Conservation (phyloP, 2,797 vertebrate genomes). For the Arctocebus calabarensis region DNA sequence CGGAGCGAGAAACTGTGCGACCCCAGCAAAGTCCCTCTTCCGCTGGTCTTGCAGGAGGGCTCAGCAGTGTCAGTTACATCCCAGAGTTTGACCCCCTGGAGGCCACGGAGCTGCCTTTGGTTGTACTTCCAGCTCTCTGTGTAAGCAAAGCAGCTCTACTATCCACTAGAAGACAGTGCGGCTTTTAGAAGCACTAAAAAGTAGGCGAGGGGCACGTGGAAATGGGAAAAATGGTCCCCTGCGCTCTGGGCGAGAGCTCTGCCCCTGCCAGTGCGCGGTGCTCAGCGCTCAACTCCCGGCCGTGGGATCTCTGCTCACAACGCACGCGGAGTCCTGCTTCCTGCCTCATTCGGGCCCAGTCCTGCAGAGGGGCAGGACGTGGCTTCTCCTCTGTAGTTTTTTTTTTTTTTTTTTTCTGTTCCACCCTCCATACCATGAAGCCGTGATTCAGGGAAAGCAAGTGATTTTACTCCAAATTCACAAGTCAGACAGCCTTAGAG, state of each 20-base stretch:
- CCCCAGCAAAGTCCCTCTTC: not conserved
- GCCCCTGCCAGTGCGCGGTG: not conserved
- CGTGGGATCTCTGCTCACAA: not conserved
- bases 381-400: not conserved
- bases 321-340: not conserved
- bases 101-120: not conserved
- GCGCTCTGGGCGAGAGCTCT: not conserved
- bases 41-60: not conserved
- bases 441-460: not conserved
- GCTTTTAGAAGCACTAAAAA: not conserved
- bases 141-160: not conserved
- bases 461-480: not conserved
- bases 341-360: not conserved
- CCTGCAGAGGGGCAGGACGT: not conserved
- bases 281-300: not conserved
- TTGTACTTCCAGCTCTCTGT: not conserved
- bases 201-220: not conserved
- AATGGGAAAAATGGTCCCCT: not conserved
- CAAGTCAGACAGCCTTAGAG: not conserved
- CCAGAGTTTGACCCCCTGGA: not conserved
- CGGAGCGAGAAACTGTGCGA: not conserved
- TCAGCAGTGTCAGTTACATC: not conserved
- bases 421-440: not conserved
- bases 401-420: not conserved
- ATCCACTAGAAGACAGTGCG: not conserved